These are phyloP conservation scores for Agriotes lineatus DNA, from an alignment of 2,888 invertebrate genomes.

Conservation along the genomic window DNA sequence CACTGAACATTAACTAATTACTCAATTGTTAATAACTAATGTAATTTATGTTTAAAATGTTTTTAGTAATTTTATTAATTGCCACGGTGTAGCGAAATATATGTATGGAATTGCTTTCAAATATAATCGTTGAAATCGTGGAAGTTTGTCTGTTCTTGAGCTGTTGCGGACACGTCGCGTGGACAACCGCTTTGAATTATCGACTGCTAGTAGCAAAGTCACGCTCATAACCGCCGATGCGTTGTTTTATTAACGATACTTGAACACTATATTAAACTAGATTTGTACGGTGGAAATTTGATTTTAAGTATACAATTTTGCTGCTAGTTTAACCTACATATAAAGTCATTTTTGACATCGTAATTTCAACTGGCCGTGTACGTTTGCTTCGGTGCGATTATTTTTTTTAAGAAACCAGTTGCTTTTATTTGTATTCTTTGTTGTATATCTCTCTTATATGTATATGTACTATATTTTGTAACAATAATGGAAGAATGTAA, in stretches of 20 bases:
- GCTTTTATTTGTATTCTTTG: too few species aligned
- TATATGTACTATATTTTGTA: too few species aligned
- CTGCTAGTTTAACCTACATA: too few species aligned
- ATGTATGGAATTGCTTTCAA: slow-evolving; percentile 42
- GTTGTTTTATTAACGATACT: background rate
- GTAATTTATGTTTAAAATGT: slow-evolving; percentile 49
- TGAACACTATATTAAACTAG: too few species aligned
- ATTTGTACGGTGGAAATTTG: too few species aligned
- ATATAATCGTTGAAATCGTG: slow-evolving; percentile 43
- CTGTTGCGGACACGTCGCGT: background rate
- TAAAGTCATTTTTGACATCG: too few species aligned
- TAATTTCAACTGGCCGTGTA: too few species aligned
- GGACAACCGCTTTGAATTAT: background rate
- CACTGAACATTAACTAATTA: slow-evolving; percentile 45
- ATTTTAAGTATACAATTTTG: too few species aligned
- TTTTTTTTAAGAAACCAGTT: too few species aligned
- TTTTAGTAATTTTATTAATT: slow-evolving; percentile 45
- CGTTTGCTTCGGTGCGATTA: too few species aligned
- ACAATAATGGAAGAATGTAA: too few species aligned
- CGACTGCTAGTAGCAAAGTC: background rate
- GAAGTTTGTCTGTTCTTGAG: slow-evolving; percentile 21
- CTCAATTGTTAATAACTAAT: slow-evolving; percentile 49
- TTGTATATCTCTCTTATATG: too few species aligned
- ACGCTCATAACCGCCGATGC: background rate
- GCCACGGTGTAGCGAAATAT: slow-evolving; percentile 43